These are phyloP conservation scores for Drosophila yakuba DNA, from an alignment of 1,140 invertebrate species.

Conservation along the genomic window DNA sequence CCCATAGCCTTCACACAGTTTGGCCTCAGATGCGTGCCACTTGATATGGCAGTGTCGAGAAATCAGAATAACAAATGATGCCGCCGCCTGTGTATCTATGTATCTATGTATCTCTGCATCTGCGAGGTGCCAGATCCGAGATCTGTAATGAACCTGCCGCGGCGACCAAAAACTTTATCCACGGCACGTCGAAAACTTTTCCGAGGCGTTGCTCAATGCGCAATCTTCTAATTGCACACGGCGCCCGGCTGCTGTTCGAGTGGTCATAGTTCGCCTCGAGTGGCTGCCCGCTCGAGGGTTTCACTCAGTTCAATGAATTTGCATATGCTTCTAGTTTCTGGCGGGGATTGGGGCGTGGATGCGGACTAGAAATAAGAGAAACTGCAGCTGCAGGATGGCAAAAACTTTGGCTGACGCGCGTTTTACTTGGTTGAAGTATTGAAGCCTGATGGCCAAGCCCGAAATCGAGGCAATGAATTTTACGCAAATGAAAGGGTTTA, in stretches of 20 bases:
- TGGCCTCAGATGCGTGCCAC: constrained; percentile 68
- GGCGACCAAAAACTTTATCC: constrained; percentile 59
- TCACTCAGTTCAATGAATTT: constrained; percentile 69
- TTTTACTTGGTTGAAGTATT: constrained; percentile 59
- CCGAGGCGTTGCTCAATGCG: constrained; percentile 67
- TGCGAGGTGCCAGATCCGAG: not conserved
- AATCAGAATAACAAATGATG: constrained; percentile 70
- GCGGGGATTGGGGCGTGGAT: not conserved
- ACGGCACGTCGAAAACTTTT: constrained; percentile 55
- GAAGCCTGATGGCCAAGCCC: constrained; percentile 4
- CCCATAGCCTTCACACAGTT: constrained; percentile 71
- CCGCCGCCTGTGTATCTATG: constrained; percentile 13
- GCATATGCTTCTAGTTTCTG: constrained; percentile 47
- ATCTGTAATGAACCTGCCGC: constrained; percentile 31
- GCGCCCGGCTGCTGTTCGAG: constrained; percentile 52
- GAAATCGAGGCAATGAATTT: not conserved
- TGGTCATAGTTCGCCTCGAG: constrained; percentile 57
- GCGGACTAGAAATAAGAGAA: not conserved
- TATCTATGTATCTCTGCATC: constrained; percentile 31
- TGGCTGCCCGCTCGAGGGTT: constrained; percentile 43
- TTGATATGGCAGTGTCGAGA: constrained; percentile 64
- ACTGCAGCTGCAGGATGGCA: constrained; percentile 37
- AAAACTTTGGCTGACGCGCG: constrained; percentile 62
- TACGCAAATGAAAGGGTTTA: not conserved
- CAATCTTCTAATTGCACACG: constrained; percentile 70